Percentiles rank a stretch among this genome's conserved stretches.
Evolutionary conservation across 2,888 invertebrate genomes (phyloP).

Genomic region (Pocota personata): DNA sequence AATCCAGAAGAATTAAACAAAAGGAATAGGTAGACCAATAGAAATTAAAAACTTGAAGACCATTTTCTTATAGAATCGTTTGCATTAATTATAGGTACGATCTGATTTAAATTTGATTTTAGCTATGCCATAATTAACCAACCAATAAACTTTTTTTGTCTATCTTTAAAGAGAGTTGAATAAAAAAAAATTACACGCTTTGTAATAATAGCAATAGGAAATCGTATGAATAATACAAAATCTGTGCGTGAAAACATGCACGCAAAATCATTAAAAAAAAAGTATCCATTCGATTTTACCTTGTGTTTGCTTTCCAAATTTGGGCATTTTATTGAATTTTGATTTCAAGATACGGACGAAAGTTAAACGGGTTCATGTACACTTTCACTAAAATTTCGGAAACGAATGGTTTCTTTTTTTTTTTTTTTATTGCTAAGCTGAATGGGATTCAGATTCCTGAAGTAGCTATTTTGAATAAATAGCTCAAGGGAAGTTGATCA

Average conservation of each 20-base stretch:
- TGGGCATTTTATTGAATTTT: conserved; percentile 59
- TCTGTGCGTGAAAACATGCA: conserved; percentile 12
- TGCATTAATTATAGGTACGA: not conserved
- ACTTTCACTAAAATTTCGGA: conserved; percentile 61
- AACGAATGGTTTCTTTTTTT: not conserved
- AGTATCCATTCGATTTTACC: conserved; percentile 1
- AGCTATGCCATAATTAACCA: not conserved
- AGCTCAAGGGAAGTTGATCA: not conserved
- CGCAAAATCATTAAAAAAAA: conserved; percentile 10
- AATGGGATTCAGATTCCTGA: not conserved
- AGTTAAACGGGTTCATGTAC: conserved; percentile 59
- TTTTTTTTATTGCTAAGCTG: not conserved
- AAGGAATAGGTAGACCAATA: not conserved
- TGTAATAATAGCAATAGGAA: conserved; percentile 1
- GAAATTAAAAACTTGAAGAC: not conserved
- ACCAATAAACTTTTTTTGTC: not conserved
- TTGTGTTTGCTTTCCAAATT: conserved; percentile 52
- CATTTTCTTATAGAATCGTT: not conserved
- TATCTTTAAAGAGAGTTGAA: not conserved
- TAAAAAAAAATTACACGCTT: not conserved
- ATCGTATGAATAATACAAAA: conserved; percentile 3
- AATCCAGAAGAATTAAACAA: not conserved
- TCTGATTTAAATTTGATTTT: not conserved
- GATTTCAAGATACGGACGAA: conserved; percentile 52
- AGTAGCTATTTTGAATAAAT: not conserved